A percentile compares a stretch with the other conserved stretches of the same genome.
Conservation (phyloP, 2,888 invertebrate species). For the Cerceris ruficornis region DNA sequence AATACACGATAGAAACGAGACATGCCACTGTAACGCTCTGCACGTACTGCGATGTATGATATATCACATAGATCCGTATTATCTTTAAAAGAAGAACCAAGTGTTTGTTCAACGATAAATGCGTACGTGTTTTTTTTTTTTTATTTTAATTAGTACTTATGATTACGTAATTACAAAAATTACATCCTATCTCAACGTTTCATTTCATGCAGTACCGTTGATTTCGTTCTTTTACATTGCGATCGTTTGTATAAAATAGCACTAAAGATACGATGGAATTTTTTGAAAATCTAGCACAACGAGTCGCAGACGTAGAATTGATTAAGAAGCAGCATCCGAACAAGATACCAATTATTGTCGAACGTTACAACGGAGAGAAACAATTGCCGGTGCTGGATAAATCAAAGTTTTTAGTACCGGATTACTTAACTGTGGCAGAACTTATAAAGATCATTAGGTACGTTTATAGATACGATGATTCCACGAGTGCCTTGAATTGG, state of each 20-base stretch:
- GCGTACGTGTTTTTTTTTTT: neutral
- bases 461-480: slow-evolving; percentile 70
- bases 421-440: slow-evolving; percentile 94
- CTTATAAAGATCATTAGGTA: slow-evolving; percentile 93
- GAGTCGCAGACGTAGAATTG: slow-evolving; percentile 73
- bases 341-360: slow-evolving; percentile 89
- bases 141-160: slow-evolving; percentile 23
- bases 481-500: neutral
- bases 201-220: neutral
- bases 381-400: slow-evolving; percentile 90
- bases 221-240: too few species aligned
- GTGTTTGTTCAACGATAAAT: neutral
- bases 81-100: neutral
- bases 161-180: slow-evolving; percentile 12
- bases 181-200: neutral
- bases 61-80: neutral
- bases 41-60: neutral
- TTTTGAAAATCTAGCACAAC: slow-evolving; percentile 66
- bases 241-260: neutral
- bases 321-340: slow-evolving; percentile 75
- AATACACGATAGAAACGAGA: slow-evolving; percentile 1
- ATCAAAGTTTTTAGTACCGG: slow-evolving; percentile 93
- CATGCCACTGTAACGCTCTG: neutral
- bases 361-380: slow-evolving; percentile 90
- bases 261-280: neutral